A percentile compares a stretch with the other conserved stretches of the same genome.
Conservation (phyloP, 2,888 invertebrate genomes). For the Augochlorella aurata region DNA sequence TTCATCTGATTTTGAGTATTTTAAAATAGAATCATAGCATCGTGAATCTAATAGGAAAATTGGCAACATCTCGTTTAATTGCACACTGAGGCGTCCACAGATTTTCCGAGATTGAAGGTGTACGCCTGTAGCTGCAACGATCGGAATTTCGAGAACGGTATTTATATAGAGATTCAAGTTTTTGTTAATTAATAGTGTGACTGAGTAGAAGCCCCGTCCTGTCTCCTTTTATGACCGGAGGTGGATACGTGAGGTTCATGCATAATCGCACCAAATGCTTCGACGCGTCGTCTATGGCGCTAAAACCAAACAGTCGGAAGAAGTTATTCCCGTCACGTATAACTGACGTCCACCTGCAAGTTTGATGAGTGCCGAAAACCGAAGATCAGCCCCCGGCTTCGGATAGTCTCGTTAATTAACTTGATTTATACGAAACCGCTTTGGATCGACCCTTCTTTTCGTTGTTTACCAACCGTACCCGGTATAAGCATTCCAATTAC, state of each 20-base stretch:
- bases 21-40: too few relatives aligned
- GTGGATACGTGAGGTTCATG: conserved; percentile 62
- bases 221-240: conserved; percentile 63
- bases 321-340: conserved; percentile 60
- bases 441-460: not conserved
- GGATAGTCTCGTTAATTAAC: conserved; percentile 37
- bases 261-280: conserved; percentile 45
- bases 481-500: not conserved
- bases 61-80: not conserved
- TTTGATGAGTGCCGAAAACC: conserved; percentile 50
- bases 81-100: not conserved
- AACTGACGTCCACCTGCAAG: conserved; percentile 53
- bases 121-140: not conserved
- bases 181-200: conserved; percentile 60
- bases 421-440: conserved; percentile 23
- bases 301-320: conserved; percentile 48
- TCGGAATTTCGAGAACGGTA: conserved; percentile 34
- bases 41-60: not conserved
- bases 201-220: conserved; percentile 58
- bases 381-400: conserved; percentile 4
- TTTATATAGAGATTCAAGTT: conserved; percentile 50
- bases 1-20: too few relatives aligned
- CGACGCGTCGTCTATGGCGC: conserved; percentile 49
- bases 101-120: conserved; percentile 1
- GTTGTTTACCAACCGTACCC: not conserved